Percentiles rank a stretch among this genome's conserved stretches.
Conservation (phyloP, 1,140 invertebrate genomes). For the Zaprionus kolodkinae region DNA sequence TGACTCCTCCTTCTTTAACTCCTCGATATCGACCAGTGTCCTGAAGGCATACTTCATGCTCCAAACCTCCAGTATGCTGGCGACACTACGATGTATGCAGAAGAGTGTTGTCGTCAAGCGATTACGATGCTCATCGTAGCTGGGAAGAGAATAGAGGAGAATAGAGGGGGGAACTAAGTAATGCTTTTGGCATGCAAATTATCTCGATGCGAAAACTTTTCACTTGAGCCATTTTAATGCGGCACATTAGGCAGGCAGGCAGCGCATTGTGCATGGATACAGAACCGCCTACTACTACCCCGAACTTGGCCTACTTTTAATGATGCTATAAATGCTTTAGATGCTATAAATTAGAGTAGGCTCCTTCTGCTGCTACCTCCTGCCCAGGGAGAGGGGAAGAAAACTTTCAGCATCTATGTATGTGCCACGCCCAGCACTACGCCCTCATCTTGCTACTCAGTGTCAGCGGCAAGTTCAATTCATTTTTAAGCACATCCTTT, state of each 20-base stretch:
- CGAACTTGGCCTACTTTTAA: constrained; percentile 58
- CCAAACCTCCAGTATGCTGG: constrained; percentile 93
- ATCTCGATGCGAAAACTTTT: constrained; percentile 69
- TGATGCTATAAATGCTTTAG: constrained; percentile 67
- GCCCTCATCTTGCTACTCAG: constrained; percentile 18
- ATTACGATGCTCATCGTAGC: constrained; percentile 85
- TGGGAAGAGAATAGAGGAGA: constrained; percentile 47
- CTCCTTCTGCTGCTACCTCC: neutral
- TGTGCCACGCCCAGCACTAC: constrained; percentile 11
- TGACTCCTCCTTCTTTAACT: constrained; percentile 85
- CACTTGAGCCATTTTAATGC: constrained; percentile 72
- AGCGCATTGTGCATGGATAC: constrained; percentile 56
- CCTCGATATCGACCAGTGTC: constrained; percentile 85
- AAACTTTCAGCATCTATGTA: constrained; percentile 30
- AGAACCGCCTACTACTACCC: constrained; percentile 40
- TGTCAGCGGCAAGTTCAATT: constrained; percentile 73
- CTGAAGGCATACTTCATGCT: constrained; percentile 84
- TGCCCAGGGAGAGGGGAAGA: neutral
- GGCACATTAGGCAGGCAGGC: constrained; percentile 78
- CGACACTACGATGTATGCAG: constrained; percentile 92
- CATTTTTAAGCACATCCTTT: constrained; percentile 75
- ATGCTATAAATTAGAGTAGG: constrained; percentile 69
- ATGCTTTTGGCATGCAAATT: constrained; percentile 62
- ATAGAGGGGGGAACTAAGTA: neutral
- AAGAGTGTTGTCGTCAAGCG: constrained; percentile 88